phyloP scores from a whole-genome alignment of 37 sponge, comb jelly and placozoan species.

The Halichondria panicea region DNA sequence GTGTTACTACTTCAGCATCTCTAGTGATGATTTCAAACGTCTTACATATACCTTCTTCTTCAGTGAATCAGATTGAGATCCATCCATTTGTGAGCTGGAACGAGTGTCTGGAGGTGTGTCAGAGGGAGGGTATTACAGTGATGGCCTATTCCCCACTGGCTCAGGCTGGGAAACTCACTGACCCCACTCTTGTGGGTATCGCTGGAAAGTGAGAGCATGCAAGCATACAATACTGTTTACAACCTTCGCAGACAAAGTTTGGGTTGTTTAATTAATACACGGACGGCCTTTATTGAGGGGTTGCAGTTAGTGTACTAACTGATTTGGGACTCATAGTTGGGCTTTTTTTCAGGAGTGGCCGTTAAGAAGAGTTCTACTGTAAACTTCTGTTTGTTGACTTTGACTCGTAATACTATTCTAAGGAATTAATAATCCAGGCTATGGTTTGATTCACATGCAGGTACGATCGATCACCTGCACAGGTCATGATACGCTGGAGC shows the following conservation, averaged over 20 bases:
- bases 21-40: background rate
- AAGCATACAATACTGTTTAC: background rate
- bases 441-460: constrained; percentile 7
- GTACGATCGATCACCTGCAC: constrained; percentile 72
- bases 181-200: constrained; percentile 53
- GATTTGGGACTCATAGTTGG: too few relatives aligned
- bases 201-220: constrained; percentile 50
- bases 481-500: constrained; percentile 82
- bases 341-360: background rate
- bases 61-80: constrained; percentile 85
- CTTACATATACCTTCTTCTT: background rate
- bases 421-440: background rate
- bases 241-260: background rate
- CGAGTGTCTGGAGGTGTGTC: constrained; percentile 67
- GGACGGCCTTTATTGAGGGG: background rate
- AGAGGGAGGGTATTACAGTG: constrained; percentile 63
- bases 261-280: too few relatives aligned
- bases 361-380: background rate
- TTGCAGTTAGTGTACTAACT: too few relatives aligned
- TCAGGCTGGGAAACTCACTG: constrained; percentile 57
- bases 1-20: background rate
- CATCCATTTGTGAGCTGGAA: constrained; percentile 68
- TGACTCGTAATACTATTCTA: background rate
- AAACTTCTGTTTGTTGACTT: background rate
- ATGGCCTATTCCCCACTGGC: constrained; percentile 83